Evolutionary conservation across 2,797 vertebrate species (phyloP).

Genomic region (Chelonia mydas): DNA sequence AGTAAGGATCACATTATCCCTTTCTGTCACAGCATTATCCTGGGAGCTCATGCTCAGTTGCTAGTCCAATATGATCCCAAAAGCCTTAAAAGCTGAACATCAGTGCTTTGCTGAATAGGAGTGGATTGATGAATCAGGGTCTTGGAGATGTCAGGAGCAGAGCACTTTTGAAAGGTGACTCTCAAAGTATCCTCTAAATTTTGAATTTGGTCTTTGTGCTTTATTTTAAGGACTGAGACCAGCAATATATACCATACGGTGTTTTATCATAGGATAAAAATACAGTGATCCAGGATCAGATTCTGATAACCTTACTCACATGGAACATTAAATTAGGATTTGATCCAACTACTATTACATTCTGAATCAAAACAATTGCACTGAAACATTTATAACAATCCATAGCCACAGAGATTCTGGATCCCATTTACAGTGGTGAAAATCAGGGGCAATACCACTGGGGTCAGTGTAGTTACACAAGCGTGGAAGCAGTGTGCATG

Average conservation of each 20-base stretch:
- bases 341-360: not conserved
- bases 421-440: not conserved
- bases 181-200: not conserved
- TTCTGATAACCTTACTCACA: not conserved
- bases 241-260: not conserved
- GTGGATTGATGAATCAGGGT: not conserved
- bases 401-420: not conserved
- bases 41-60: not conserved
- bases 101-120: not conserved
- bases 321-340: not conserved
- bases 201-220: not conserved
- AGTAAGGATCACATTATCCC: not conserved
- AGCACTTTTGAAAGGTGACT: not conserved
- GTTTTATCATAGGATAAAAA: not conserved
- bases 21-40: not conserved
- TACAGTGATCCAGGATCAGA: not conserved
- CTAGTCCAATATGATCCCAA: not conserved
- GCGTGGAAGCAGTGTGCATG: not conserved
- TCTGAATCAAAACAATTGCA: not conserved
- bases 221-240: not conserved
- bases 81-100: not conserved
- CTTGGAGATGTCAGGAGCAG: not conserved
- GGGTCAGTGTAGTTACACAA: not conserved
- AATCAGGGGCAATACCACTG: not conserved
- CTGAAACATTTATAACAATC: accelerated